Base-by-base conservation (phyloP, 23 tunicate genomes). In the Halocynthia aurantium region DNA sequence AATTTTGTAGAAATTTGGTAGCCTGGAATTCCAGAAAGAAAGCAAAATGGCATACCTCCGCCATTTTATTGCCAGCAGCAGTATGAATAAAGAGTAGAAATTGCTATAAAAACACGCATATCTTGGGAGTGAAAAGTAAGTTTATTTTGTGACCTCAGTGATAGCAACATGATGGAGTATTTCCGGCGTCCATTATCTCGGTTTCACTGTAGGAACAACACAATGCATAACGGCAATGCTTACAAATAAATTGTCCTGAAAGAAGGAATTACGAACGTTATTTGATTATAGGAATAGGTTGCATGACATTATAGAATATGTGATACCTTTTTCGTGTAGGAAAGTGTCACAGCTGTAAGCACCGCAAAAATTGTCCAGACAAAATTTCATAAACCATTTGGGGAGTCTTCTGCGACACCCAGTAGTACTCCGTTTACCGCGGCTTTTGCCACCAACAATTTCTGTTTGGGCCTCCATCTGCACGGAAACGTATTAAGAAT, bases 311-410 rank as follows among this genome's bases (percentile, higher is more conserved):
- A 4, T n/a, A 58, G 63, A 58, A 58, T 2, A 58, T 58, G 15
- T 58, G 2, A 9, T 65, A 65, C 70, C 70, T 65, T 65, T 65
- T 65, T 40, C 70, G 31, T 65, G 31, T 49, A 65, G 70, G 19
- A 65, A 65, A 65, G 70, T 65, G 19, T 49, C 31, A 2, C 70
- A 65, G 19, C 31, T 49, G 2, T 65, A 65, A 65, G 70, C 22
- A 20, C 70, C 70, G 31, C 70, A 65, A 15, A 65, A 65, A 6
- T 65, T 40, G 22, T 15, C 31, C 0, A 40, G 15, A 15, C 70
- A 65, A 65, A 49, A 40, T 8, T 65, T 40, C 31, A 40, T 11
- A 49, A 65, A 65, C 70, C 70, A 65, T 15, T 65, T 65, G 0
- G 70, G 70, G 31, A 20, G 31, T 65, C n/a, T 49, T 65, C 19